A percentile compares a stretch with the other conserved stretches of the same genome.
Evolutionary conservation across 92 coral and sea anemone species (phyloP).

Genomic region (Heliopora coerulea): DNA sequence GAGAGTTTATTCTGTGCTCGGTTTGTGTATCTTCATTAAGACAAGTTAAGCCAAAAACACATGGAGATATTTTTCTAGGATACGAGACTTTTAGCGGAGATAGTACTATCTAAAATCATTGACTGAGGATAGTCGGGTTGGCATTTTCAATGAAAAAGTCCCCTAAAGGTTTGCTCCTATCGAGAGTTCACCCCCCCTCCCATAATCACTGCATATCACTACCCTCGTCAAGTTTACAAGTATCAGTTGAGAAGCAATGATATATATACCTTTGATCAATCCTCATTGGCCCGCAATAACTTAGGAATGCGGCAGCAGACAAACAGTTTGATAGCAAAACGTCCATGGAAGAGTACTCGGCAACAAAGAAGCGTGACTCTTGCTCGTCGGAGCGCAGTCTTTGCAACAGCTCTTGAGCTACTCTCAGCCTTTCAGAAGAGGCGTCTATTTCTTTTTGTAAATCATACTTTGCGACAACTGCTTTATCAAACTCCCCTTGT

Average conservation of each 20-base stretch:
- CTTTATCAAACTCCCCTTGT: constrained; percentile 87
- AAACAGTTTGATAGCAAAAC: constrained; percentile 91
- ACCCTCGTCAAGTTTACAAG: neutral
- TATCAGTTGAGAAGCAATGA: neutral
- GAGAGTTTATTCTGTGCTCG: no score
- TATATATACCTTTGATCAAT: constrained; percentile 79
- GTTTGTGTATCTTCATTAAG: no score
- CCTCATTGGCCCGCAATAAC: constrained; percentile 96
- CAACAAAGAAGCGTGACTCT: constrained; percentile 78
- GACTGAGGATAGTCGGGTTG: no score
- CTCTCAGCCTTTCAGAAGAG: constrained; percentile 89
- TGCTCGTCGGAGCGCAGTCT: constrained; percentile 75
- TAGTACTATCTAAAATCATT: no score
- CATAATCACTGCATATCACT: no score
- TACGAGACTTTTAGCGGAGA: no score
- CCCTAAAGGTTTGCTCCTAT: no score
- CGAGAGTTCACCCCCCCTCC: no score
- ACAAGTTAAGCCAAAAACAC: no score
- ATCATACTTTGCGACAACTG: constrained; percentile 86
- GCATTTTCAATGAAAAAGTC: no score
- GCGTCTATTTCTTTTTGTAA: constrained; percentile 80
- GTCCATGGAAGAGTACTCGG: constrained; percentile 91
- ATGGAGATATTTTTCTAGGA: no score
- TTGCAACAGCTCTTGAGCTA: constrained; percentile 76
- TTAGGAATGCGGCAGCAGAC: constrained; percentile 93